Conservation (phyloP, 2,797 vertebrate species). For the Microchirus variegatus region DNA sequence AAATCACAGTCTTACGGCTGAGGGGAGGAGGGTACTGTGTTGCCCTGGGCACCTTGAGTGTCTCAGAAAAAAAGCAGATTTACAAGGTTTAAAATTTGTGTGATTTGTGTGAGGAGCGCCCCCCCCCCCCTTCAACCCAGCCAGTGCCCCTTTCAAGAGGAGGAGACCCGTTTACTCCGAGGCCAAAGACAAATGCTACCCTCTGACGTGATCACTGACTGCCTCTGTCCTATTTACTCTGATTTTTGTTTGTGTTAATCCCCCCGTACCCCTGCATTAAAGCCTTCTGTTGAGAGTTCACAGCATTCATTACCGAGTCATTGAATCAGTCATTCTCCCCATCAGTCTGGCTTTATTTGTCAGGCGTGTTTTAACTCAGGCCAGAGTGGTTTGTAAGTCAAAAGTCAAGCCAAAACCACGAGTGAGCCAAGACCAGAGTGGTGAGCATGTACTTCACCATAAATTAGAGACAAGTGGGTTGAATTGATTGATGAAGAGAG, state of each 20-base stretch:
- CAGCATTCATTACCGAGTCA: slow-evolving; percentile 41
- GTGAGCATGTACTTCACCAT: slow-evolving; percentile 33
- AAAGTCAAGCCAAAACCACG: slow-evolving; percentile 38
- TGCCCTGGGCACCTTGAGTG: slow-evolving; percentile 52
- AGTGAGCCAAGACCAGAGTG: slow-evolving; percentile 27
- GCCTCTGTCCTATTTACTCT: slow-evolving; percentile 37
- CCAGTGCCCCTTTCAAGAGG: slow-evolving; percentile 39
- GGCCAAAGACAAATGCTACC: slow-evolving; percentile 38
- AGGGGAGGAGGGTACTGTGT: not conserved
- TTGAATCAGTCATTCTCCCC: slow-evolving; percentile 46
- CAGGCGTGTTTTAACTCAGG: slow-evolving; percentile 27
- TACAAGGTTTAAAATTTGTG: slow-evolving; percentile 72
- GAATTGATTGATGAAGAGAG: slow-evolving; percentile 51
- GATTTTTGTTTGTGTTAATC: slow-evolving; percentile 47
- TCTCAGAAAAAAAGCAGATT: slow-evolving; percentile 71
- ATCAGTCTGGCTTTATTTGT: slow-evolving; percentile 29
- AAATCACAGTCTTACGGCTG: slow-evolving; percentile 63
- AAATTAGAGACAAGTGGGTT: slow-evolving; percentile 46
- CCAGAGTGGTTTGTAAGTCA: slow-evolving; percentile 44
- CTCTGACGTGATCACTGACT: slow-evolving; percentile 41
- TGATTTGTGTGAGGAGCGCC: slow-evolving; percentile 15
- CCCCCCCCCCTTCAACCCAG: slow-evolving; percentile 35
- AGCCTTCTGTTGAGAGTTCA: slow-evolving; percentile 26
- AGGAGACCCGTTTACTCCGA: slow-evolving; percentile 50
- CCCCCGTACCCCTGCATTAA: slow-evolving; percentile 16